Percentiles rank a stretch among this genome's conserved stretches.
Conservation (phyloP, 2,797 vertebrate genomes). For the Leuciscus waleckii region DNA sequence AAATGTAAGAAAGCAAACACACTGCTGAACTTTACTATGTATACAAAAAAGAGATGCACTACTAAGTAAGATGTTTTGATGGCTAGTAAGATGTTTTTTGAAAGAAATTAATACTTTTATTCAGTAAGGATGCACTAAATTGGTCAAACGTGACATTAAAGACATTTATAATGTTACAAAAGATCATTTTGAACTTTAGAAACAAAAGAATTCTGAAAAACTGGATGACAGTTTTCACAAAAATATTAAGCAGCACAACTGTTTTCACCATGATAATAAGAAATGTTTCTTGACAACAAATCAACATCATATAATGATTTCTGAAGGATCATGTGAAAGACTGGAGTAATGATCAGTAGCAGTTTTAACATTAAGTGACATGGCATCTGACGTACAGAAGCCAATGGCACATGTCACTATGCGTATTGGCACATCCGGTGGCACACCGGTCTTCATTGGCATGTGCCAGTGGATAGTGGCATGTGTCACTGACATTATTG, state of each 20-base stretch:
- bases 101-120: too few species aligned
- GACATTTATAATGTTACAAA: not conserved
- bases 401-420: too few species aligned
- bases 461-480: too few species aligned
- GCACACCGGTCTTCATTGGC: too few species aligned
- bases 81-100: too few species aligned
- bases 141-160: not conserved
- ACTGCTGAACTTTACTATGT: too few species aligned
- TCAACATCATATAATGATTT: not conserved
- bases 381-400: too few species aligned
- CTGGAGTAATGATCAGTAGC: not conserved
- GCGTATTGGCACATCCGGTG: too few species aligned
- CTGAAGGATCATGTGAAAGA: not conserved
- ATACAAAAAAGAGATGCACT: slow-evolving; percentile 4
- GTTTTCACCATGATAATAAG: not conserved
- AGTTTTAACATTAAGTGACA: too few species aligned
- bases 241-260: not conserved
- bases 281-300: not conserved
- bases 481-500: too few species aligned
- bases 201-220: not conserved
- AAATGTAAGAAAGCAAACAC: not conserved
- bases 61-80: not conserved
- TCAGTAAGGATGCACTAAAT: not conserved
- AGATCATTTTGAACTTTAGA: not conserved
- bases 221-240: not conserved